A percentile compares a stretch with the other conserved stretches of the same genome.
These are phyloP conservation scores for Oncorhynchus gorbuscha DNA, from an alignment of 2,113 vertebrate species.

Conservation along the genomic window DNA sequence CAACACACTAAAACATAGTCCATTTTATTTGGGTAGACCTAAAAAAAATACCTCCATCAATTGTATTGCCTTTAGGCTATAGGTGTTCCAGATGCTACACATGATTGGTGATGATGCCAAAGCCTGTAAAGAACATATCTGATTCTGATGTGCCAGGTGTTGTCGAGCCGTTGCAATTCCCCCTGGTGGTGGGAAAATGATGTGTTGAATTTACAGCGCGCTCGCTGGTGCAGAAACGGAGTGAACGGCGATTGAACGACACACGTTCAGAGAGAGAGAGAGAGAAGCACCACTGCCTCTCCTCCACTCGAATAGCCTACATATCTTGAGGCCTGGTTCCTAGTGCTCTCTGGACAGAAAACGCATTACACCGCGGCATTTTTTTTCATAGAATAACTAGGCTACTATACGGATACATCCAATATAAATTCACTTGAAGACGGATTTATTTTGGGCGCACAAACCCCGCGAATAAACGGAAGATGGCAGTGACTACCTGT, in stretches of 20 bases:
- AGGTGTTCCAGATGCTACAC: no score
- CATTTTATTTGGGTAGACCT: neutral
- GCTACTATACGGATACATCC: no score
- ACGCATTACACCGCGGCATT: neutral
- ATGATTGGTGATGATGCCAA: no score
- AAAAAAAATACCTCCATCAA: no score
- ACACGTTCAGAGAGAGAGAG: conserved; percentile 28
- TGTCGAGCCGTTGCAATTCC: conserved; percentile 10
- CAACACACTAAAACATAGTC: neutral
- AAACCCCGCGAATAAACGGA: conserved; percentile 47
- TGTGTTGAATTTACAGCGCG: neutral
- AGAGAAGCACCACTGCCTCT: conserved; percentile 10
- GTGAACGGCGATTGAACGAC: conserved; percentile 32
- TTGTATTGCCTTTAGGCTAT: no score
- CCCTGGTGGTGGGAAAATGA: conserved; percentile 14
- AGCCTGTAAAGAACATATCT: no score
- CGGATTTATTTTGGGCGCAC: conserved; percentile 24
- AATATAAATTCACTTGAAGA: conserved; percentile 2
- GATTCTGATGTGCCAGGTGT: no score
- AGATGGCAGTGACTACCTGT: conserved; percentile 89
- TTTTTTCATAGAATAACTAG: neutral
- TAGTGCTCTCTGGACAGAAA: neutral
- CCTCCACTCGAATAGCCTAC: conserved; percentile 4
- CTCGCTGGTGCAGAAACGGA: conserved; percentile 28
- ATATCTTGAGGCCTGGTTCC: neutral